Evolutionary conservation across 2,888 invertebrate species (phyloP).

Genomic region (Dysmachus trigonus): DNA sequence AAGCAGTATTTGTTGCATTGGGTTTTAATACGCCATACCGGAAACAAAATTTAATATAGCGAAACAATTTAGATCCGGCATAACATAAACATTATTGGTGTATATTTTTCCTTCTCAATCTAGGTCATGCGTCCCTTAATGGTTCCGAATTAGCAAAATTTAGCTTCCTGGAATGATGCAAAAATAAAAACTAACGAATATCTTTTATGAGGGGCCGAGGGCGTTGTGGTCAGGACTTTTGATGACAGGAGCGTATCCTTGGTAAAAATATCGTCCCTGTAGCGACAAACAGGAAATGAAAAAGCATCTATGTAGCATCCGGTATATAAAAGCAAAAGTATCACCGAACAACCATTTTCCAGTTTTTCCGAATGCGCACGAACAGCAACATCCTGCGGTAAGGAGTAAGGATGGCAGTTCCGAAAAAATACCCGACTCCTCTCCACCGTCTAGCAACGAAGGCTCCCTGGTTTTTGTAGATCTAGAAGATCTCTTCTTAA

Average conservation of each 20-base stretch:
- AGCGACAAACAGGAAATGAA: background rate
- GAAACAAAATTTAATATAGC: background rate
- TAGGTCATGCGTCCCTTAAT: background rate
- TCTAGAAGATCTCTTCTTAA: background rate
- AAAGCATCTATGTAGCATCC: background rate
- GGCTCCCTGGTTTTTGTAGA: background rate
- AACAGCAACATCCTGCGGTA: background rate
- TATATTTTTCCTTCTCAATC: background rate
- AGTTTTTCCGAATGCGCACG: background rate
- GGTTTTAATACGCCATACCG: background rate
- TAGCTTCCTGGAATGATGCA: background rate
- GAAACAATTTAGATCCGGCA: background rate
- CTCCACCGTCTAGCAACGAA: background rate
- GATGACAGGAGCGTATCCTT: background rate
- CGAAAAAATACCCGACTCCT: background rate
- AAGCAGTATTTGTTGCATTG: background rate
- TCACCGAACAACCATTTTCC: background rate
- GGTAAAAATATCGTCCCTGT: background rate
- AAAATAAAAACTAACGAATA: background rate
- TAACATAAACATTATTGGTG: background rate
- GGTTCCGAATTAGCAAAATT: background rate
- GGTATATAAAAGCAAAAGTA: background rate
- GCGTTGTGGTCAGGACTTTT: background rate
- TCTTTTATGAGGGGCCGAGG: background rate
- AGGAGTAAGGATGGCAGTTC: background rate